A percentile compares a stretch with the other conserved stretches of the same genome.
Conservation (phyloP, 2,888 invertebrate species). For the Tiliacea citrago region DNA sequence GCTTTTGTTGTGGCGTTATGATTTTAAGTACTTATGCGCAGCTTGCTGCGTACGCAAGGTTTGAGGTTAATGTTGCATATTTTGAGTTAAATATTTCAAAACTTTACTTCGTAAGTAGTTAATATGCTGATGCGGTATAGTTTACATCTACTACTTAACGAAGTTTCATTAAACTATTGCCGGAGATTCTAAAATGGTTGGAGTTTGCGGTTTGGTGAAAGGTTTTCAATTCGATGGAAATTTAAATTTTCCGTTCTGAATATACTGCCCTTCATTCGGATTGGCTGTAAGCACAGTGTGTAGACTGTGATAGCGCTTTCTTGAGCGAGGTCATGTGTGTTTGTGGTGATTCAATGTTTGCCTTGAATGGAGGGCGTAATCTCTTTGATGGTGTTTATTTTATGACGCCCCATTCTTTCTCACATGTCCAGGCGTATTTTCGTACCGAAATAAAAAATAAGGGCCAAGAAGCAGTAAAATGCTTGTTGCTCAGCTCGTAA, state of each 20-base stretch:
- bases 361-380: constrained; percentile 48
- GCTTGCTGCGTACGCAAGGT: constrained; percentile 38
- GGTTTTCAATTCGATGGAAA: constrained; percentile 15
- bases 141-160: constrained; percentile 21
- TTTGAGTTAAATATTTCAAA: constrained; percentile 35
- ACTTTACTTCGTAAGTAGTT: constrained; percentile 23
- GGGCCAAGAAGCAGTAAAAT: constrained; percentile 35
- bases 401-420: constrained; percentile 49
- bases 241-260: constrained; percentile 16
- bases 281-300: constrained; percentile 12
- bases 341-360: constrained; percentile 57
- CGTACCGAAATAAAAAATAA: constrained; percentile 44
- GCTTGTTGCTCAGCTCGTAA: constrained; percentile 43
- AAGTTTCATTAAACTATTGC: constrained; percentile 16
- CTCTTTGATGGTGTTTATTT: constrained; percentile 58
- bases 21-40: constrained; percentile 42
- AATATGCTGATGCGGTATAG: constrained; percentile 17
- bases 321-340: constrained; percentile 51
- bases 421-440: constrained; percentile 34
- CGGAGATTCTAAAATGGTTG: constrained; percentile 14
- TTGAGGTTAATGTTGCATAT: constrained; percentile 27
- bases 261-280: constrained; percentile 8
- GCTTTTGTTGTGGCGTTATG: constrained; percentile 53
- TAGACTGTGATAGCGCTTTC: constrained; percentile 49
- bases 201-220: constrained; percentile 9